Conservation (phyloP, 2,888 invertebrate genomes). For the Ichneumoninae sp. region DNA sequence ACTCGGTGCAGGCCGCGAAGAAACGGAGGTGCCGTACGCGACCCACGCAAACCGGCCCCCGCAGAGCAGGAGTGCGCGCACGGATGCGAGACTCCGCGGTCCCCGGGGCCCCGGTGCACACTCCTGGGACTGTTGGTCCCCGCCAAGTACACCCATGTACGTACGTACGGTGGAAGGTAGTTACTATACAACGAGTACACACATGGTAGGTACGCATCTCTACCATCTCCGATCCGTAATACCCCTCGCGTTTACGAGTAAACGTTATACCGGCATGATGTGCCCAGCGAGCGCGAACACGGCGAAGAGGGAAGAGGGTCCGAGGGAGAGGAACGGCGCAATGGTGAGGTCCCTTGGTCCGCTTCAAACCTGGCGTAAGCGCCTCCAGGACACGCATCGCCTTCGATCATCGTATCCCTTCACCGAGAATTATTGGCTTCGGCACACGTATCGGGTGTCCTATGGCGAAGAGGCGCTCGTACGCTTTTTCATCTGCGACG, state of each 20-base stretch:
- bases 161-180: constrained; percentile 10
- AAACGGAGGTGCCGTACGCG: constrained; percentile 77
- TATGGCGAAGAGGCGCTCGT: constrained; percentile 26
- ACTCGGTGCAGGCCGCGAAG: constrained; percentile 67
- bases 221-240: constrained; percentile 77
- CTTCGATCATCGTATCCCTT: constrained; percentile 80
- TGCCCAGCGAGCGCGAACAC: constrained; percentile 5
- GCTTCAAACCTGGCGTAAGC: constrained; percentile 65
- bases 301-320: constrained; percentile 37
- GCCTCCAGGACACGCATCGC: constrained; percentile 75
- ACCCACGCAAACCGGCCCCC: constrained; percentile 80
- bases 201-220: constrained; percentile 65
- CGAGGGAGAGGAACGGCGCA: constrained; percentile 20
- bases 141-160: not conserved
- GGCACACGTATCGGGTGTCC: constrained; percentile 71
- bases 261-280: constrained; percentile 69
- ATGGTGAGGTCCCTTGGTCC: constrained; percentile 65
- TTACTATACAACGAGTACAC: constrained; percentile 31
- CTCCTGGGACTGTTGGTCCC: constrained; percentile 49
- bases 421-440: constrained; percentile 76
- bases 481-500: not conserved
- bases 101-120: constrained; percentile 68
- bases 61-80: constrained; percentile 53
- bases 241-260: constrained; percentile 76
- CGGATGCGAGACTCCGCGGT: constrained; percentile 59